A percentile compares a stretch with the other conserved stretches of the same genome.
Conservation (phyloP, 1,140 invertebrate genomes). For the Zaprionus nigranus region DNA sequence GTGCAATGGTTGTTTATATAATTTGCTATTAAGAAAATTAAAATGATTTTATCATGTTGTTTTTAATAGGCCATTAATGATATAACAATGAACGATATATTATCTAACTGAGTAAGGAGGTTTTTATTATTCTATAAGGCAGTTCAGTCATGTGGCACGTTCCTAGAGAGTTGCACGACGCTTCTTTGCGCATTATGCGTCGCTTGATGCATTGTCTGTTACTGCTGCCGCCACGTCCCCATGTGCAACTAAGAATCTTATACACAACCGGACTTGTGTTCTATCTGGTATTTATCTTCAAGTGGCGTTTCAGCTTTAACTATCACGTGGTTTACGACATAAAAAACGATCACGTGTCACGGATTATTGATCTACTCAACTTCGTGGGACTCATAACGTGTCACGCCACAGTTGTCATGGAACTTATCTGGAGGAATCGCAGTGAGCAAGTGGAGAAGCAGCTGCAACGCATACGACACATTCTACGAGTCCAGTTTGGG, state of each 20-base stretch:
- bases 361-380: constrained; percentile 39
- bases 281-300: not conserved
- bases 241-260: constrained; percentile 19
- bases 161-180: constrained; percentile 44
- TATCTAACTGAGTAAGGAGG: not conserved
- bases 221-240: constrained; percentile 34
- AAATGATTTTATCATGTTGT: too few species aligned
- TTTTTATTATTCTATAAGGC: not conserved
- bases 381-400: constrained; percentile 5
- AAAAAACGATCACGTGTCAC: constrained; percentile 38
- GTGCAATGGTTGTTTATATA: too few species aligned
- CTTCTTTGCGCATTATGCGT: constrained; percentile 36
- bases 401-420: constrained; percentile 35
- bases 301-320: constrained; percentile 27
- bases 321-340: constrained; percentile 41
- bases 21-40: too few species aligned
- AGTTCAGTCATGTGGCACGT: constrained; percentile 49
- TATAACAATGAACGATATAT: constrained; percentile 32
- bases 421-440: constrained; percentile 43
- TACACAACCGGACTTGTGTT: not conserved
- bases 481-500: constrained; percentile 21
- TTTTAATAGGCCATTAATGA: too few species aligned
- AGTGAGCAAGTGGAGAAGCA: constrained; percentile 32
- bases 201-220: constrained; percentile 45
- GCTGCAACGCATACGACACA: constrained; percentile 26